These are phyloP conservation scores for Graptemys geographica DNA, from an alignment of 2,797 vertebrate genomes.

Conservation along the genomic window DNA sequence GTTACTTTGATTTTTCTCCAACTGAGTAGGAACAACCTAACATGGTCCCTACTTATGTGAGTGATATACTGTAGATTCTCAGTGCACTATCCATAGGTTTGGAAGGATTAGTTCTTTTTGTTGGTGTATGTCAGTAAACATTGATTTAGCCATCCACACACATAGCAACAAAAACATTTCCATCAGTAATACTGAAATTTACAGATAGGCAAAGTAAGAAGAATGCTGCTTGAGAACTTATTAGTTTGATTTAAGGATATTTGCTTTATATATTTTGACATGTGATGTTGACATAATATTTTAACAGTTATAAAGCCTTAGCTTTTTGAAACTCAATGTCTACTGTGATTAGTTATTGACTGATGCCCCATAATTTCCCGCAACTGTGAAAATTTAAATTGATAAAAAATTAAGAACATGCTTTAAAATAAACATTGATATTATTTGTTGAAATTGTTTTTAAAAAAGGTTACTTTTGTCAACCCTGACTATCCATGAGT, in stretches of 20 bases:
- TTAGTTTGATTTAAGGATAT: not conserved
- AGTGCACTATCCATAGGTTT: not conserved
- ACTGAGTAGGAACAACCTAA: fast-evolving
- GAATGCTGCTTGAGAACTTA: not conserved
- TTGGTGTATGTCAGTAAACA: not conserved
- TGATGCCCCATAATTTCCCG: not conserved
- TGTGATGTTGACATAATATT: not conserved
- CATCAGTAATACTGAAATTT: not conserved
- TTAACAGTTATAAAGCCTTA: not conserved
- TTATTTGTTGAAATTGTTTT: not conserved
- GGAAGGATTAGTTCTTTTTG: not conserved
- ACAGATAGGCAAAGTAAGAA: not conserved
- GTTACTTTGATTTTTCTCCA: not conserved
- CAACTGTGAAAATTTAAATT: not conserved
- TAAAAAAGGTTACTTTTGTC: not conserved
- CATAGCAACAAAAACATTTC: not conserved
- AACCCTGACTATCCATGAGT: not conserved
- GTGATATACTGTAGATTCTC: not conserved
- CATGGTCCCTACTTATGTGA: not conserved
- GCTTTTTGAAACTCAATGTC: not conserved
- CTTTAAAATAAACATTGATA: not conserved
- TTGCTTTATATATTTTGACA: not conserved
- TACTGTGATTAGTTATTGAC: not conserved
- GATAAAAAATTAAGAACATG: not conserved
- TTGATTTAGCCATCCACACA: not conserved